A percentile compares a stretch with the other conserved stretches of the same genome.
Evolutionary conservation across 2,113 vertebrate species (phyloP).

Genomic region (Heliornis fulica): DNA sequence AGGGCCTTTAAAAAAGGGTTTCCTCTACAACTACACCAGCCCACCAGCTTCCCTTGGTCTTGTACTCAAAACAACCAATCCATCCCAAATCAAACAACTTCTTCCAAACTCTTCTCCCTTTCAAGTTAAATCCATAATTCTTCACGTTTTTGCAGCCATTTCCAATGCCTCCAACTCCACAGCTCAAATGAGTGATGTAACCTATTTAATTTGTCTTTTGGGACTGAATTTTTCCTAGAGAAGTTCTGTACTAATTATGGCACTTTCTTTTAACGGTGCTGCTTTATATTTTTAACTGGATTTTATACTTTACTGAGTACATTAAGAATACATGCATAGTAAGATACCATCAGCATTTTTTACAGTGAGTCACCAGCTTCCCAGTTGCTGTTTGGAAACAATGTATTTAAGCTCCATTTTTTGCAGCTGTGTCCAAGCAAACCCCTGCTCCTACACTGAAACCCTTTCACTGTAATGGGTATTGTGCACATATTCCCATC

Average conservation of each 20-base stretch:
- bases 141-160: background rate
- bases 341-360: conserved; percentile 7
- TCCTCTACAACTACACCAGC: background rate
- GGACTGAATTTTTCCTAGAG: background rate
- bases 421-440: conserved; percentile 13
- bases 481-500: background rate
- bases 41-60: background rate
- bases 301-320: background rate
- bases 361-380: background rate
- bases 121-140: background rate
- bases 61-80: background rate
- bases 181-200: background rate
- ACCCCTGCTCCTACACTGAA: background rate
- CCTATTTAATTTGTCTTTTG: background rate
- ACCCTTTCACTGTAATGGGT: background rate
- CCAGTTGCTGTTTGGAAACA: background rate
- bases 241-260: background rate
- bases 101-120: background rate
- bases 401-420: conserved; percentile 4
- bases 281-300: background rate
- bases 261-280: background rate
- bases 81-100: background rate
- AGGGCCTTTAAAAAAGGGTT: background rate
- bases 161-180: background rate
- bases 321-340: background rate